Conservation (phyloP, 1,140 invertebrate genomes). For the Bombus ignitus region DNA sequence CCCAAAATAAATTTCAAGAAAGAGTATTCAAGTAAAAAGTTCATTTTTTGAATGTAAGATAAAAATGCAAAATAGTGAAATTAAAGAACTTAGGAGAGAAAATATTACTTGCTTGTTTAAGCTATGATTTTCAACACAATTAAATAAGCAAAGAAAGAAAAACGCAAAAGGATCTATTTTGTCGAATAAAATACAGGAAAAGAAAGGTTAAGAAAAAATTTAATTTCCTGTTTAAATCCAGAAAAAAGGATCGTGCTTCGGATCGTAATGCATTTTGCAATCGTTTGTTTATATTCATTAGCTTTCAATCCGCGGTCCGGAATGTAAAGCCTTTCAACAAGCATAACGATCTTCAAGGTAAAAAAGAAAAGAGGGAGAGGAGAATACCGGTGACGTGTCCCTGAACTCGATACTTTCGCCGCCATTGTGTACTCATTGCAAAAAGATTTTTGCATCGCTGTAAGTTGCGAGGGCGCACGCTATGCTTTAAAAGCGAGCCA, state of each 20-base stretch:
- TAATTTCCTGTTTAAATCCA: no score
- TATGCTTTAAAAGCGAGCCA: constrained; percentile 38
- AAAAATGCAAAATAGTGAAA: no score
- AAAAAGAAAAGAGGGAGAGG: neutral
- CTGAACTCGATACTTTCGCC: constrained; percentile 67
- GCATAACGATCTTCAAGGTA: neutral
- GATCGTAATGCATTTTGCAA: neutral
- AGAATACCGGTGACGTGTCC: constrained; percentile 14
- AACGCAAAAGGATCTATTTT: neutral
- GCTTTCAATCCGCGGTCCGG: neutral
- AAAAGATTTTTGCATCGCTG: constrained; percentile 47
- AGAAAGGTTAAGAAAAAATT: no score
- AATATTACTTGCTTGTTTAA: no score
- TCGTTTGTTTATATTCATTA: neutral
- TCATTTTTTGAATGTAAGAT: no score
- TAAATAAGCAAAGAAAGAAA: neutral
- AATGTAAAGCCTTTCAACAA: neutral
- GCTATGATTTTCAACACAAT: neutral
- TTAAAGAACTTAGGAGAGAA: no score
- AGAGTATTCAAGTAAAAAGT: no score
- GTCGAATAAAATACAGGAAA: neutral
- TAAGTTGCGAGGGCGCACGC: constrained; percentile 16
- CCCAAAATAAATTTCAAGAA: no score
- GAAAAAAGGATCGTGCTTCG: neutral
- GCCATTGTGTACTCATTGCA: constrained; percentile 54